These are phyloP conservation scores for Lycodopsis pacificus DNA, from an alignment of 2,797 vertebrate genomes.

Conservation along the genomic window DNA sequence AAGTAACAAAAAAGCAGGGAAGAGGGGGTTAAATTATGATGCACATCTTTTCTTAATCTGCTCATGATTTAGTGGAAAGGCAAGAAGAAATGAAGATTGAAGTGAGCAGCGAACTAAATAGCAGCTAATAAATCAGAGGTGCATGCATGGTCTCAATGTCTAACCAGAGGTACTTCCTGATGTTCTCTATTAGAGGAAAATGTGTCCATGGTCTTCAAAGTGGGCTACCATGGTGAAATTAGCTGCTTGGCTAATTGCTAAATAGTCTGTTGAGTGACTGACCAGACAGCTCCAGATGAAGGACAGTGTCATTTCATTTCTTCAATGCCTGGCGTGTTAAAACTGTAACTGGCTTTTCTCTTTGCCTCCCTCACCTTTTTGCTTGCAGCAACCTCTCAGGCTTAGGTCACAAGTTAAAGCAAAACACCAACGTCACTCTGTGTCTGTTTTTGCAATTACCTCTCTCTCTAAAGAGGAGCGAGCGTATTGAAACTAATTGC, in stretches of 20 bases:
- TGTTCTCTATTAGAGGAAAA: constrained; percentile 10
- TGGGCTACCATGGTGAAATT: constrained; percentile 22
- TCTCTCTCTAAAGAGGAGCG: constrained; percentile 54
- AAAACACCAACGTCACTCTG: constrained; percentile 58
- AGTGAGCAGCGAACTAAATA: constrained; percentile 14
- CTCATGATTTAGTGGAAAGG: constrained; percentile 25
- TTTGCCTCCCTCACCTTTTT: constrained; percentile 32
- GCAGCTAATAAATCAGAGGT: constrained; percentile 8
- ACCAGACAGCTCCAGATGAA: constrained; percentile 27
- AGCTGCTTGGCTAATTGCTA: constrained; percentile 49
- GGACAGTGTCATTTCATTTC: constrained; percentile 50
- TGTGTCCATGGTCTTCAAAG: background rate
- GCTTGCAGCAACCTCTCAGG: constrained; percentile 47
- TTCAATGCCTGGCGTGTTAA: constrained; percentile 35
- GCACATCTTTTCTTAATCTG: constrained; percentile 7
- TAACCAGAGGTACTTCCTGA: background rate
- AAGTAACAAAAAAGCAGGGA: background rate
- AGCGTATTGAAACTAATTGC: constrained; percentile 85
- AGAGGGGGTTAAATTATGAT: constrained; percentile 2
- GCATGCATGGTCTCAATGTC: background rate
- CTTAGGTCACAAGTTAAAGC: constrained; percentile 61
- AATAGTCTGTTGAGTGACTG: constrained; percentile 40
- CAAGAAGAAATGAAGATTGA: background rate
- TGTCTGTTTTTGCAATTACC: constrained; percentile 75
- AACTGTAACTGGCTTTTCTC: constrained; percentile 64